Conservation (phyloP, 35 echinoderm and acorn worm species). For the Heliocidaris erythrogramma region DNA sequence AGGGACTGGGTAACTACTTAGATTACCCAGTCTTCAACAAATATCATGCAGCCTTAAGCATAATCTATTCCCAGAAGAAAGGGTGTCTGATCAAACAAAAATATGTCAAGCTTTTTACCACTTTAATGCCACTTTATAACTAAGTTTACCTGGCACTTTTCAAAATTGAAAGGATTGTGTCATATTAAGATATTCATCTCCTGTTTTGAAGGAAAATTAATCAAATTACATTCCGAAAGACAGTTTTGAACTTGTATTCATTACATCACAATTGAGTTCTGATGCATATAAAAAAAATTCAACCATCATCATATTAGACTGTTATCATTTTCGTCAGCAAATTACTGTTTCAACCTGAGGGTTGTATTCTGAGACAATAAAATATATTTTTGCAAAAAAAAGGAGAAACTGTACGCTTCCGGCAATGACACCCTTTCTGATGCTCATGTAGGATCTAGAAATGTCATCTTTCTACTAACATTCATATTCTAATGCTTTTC, state of each 20-base stretch:
- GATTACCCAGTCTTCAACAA: background rate
- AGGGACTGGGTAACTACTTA: background rate
- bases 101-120: too few relatives aligned
- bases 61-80: background rate
- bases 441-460: background rate
- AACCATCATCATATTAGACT: background rate
- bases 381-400: too few relatives aligned
- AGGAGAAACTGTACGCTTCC: background rate
- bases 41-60: background rate
- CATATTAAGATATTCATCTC: background rate
- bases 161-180: background rate
- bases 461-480: background rate
- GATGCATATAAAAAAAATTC: background rate
- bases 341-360: background rate
- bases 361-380: background rate
- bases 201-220: background rate
- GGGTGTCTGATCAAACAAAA: background rate
- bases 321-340: background rate
- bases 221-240: background rate
- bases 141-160: background rate
- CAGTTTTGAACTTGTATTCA: background rate
- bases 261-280: background rate
- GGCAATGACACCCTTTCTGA: background rate
- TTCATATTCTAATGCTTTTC: background rate
- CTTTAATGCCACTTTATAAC: too few relatives aligned